Base-by-base conservation (phyloP, 2,797 vertebrate species). In the Etheostoma nigrum region DNA sequence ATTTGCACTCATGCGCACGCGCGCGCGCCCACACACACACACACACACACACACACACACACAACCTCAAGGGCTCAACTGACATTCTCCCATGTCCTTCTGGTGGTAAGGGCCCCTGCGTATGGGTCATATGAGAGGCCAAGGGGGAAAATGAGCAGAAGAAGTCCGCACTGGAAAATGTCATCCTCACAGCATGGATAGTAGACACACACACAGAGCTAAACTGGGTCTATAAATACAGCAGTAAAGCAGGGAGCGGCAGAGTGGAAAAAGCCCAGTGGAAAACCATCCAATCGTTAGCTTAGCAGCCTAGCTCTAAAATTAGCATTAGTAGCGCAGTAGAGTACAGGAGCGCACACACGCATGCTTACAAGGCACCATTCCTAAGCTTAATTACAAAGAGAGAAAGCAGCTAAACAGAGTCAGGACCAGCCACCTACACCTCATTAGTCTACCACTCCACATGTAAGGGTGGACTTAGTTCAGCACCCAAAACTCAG, bases 1-100 rank as follows among this genome's bases (percentile, higher is more conserved):
- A 78, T 88, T 81, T 88, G 54, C 66, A 55, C 62, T 44, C 42
- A 5, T 6, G 18, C 52, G 57, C 64, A 67, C 5, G n/a, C 78
- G 33, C 54, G 14, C 4, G 58, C 21, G 52, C 62, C 45, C 45
- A 60, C 18, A 47, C 13, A 30, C 45, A 3, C 19, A 3, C 60
- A 27, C 1, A 2, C 42, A 44, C 42, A 1, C 42, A 44, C 42
- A 4, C 19, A 84, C 54, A 74, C 72, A 70, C 81, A 83, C 16
- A 44, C 42, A 13, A 68, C 85, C 89, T 91, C 82, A 81, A 80
- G 86, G 92, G 84, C 79, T 88, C 67, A 25, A 60, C 75, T 93
- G 92, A 92, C 92, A 91, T 94, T 94, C 91, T 93, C 76, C 79
- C 75, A 65, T 86, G 82, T 85, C 74, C 76, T 76, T 76, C 44